Evolutionary conservation across 2,113 vertebrate genomes (phyloP), one percentile per base, ranked within the genome.

Genomic region (Pontoporia blainvillei): DNA sequence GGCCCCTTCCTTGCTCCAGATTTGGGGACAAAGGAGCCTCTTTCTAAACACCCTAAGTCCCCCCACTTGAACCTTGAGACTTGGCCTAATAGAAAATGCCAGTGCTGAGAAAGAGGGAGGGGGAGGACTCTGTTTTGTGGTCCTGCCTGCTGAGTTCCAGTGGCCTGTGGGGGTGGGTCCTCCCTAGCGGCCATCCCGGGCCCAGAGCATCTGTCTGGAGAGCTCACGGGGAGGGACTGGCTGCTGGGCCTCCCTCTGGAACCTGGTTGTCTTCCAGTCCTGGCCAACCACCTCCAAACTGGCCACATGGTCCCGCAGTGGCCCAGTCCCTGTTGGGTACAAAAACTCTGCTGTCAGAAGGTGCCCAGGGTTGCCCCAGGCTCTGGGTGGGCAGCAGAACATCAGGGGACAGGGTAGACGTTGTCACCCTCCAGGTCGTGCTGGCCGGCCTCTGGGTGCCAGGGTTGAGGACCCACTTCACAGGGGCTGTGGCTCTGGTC

Each of bases 341-440:
- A 15, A 72, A 20, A 10, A 10, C n/a, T 31, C 49, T 4, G 11
- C 36, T 8, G 83, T 36, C 34, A 71, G 84, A 57, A 79, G 62
- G n/a, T 1, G 3, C 41, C 72, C 18, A 54, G 73, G 25, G 9
- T 8, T 6, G 25, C 41, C 17, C 57, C 11, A 6, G 76, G 29
- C 20, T 2, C 78, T 2, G 84, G 66, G 39, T 11, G 15, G 15
- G n/a, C 59, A 15, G 14, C 23, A 18, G 69, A 49, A 17, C 5
- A 2, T 8, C 0, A 7, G 12, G 0, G 72, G 9, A 21, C 6
- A 3, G 1, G 34, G 76, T 0, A 6, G 18, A 18, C 31, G 31
- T 8, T 11, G 29, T 23, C 2, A 8, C 27, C 29, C 29, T 44
- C 29, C 1, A 1, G 79, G 21, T 27, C 1, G 0, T 0, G 20